These are phyloP conservation scores for Gymnocheta viridis DNA, from an alignment of 2,888 invertebrate species.

Conservation along the genomic window DNA sequence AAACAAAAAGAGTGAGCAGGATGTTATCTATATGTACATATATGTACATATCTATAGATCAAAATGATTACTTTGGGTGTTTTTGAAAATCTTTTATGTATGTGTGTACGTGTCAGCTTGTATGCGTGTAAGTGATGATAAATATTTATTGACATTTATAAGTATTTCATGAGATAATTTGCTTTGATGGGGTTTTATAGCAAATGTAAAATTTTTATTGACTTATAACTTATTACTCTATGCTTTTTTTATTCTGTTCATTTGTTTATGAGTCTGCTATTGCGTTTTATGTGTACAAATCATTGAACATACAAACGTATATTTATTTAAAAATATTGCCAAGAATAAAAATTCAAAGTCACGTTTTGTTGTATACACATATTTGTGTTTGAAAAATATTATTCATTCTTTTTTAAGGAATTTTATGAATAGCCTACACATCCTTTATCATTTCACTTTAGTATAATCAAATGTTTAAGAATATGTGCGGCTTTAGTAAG, in stretches of 20 bases:
- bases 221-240: constrained; percentile 60
- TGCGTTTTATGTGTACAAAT: background rate
- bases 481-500: background rate
- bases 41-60: too few species aligned
- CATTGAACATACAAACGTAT: background rate
- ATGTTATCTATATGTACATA: too few species aligned
- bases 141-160: constrained; percentile 52
- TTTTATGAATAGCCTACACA: background rate
- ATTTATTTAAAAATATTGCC: background rate
- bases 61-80: too few species aligned
- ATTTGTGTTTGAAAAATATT: background rate
- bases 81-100: too few species aligned
- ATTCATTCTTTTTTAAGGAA: background rate
- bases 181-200: constrained; percentile 61
- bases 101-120: too few species aligned
- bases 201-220: constrained; percentile 61
- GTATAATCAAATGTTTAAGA: background rate
- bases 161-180: constrained; percentile 66
- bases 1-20: background rate
- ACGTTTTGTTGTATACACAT: constrained; percentile 8
- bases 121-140: too few species aligned
- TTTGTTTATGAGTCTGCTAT: constrained; percentile 24
- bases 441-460: background rate
- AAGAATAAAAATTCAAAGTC: constrained; percentile 39
- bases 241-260: background rate